These are phyloP conservation scores for Acromyrmex heyeri DNA, from an alignment of 1,140 invertebrate genomes.

Conservation along the genomic window DNA sequence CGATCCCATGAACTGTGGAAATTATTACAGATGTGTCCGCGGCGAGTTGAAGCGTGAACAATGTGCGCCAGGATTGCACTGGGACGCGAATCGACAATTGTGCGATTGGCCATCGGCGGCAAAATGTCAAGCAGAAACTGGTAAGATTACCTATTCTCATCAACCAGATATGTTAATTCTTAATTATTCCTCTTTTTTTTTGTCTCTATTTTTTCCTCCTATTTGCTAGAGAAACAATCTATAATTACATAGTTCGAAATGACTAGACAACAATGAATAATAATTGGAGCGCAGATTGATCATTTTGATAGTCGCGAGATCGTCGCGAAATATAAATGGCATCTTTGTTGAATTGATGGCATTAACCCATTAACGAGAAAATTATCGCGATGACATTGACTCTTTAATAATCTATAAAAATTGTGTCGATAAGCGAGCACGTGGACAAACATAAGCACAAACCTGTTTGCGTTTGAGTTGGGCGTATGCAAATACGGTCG, in stretches of 20 bases:
- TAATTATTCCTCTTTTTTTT: neutral
- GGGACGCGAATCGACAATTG: constrained; percentile 89
- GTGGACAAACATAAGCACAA: constrained; percentile 13
- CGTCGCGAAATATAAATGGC: neutral
- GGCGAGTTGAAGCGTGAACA: constrained; percentile 90
- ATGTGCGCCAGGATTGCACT: constrained; percentile 93
- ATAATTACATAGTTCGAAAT: constrained; percentile 4
- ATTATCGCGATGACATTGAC: neutral
- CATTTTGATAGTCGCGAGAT: neutral
- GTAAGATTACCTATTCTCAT: constrained; percentile 60
- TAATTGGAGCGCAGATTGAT: neutral
- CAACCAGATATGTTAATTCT: neutral
- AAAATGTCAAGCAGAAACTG: constrained; percentile 87
- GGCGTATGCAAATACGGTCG: constrained; percentile 20
- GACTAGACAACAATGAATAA: neutral
- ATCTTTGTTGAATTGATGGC: neutral
- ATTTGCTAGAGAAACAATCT: neutral
- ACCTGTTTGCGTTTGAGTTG: constrained; percentile 59
- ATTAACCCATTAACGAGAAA: neutral
- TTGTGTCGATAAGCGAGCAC: constrained; percentile 25
- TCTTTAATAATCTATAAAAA: constrained; percentile 21
- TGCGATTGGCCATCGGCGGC: constrained; percentile 94
- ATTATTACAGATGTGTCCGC: constrained; percentile 91
- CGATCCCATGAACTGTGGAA: constrained; percentile 90
- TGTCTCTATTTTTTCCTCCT: neutral